Base-by-base conservation (phyloP, 2,113 vertebrate genomes). In the Mesitornis unicolor region DNA sequence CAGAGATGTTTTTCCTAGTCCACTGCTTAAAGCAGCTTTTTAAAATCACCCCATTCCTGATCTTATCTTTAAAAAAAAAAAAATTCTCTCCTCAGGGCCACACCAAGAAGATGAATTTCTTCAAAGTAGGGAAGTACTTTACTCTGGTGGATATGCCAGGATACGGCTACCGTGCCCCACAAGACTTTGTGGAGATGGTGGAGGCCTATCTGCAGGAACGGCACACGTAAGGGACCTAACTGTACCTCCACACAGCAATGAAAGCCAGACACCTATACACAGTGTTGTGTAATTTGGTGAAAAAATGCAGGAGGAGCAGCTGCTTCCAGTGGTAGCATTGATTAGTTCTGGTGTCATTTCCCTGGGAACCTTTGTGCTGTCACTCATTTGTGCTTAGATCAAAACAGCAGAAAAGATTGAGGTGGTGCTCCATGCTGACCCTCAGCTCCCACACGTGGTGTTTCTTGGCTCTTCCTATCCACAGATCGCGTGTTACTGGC, bases 21-120 rank as follows among this genome's bases (percentile, higher is more conserved):
- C 7, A 6, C 16, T 48, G 19, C 59, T 83, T 87, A 84, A 71
- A 86, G 33, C 33, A 80, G 2, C 42, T 64, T 71, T 83, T n/a
- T 7, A 42, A 85, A 84, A 56, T 7, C 4, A 11, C 11, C 3
- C 9, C 20, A 33, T 36, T 48, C 40, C 20, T 75, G n/a, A 48
- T 35, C 40, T 56, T 31, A 28, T 33, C 25, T 69, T 25, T 40
- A 51, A n/a, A 51, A n/a, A n/a, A n/a, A n/a, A 54, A 25, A 24
- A 57, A 84, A 63, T 73, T 9, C 36, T 90, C 36, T 75, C 43
- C 40, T 50, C 68, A 99, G 99, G 99, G 99, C 21, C 99, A 99
- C 95, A 99, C 99, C 38, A 99, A 99, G 97, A 99, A 99, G 97
- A 98, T 99, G 98, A 99, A 99, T 97, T 99, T 99, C 98, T 99